Evolutionary conservation across 2,113 vertebrate species (phyloP), one percentile per base, ranked within the genome.

Genomic region (Trachemys scripta): DNA sequence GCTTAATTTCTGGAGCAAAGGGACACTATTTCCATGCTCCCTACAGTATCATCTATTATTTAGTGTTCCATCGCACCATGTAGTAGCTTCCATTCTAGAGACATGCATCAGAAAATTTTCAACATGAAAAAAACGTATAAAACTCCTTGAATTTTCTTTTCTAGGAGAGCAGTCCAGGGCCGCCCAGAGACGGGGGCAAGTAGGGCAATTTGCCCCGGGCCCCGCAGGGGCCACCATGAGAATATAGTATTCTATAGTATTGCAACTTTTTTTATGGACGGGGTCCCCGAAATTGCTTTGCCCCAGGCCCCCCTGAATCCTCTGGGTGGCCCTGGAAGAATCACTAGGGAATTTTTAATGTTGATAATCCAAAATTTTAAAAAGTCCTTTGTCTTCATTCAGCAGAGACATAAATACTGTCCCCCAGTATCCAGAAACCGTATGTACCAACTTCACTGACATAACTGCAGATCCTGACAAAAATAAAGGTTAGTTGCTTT

Each of bases 381-480:
- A 87, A 56, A 13, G 45, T 75, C 65, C 88, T 94, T 93, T 93
- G 69, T 84, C 57, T 93, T 93, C 47, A 79, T 96, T 95, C 93
- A 95, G 82, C 96, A 98, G 98, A 88, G 98, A 98, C 5, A 87
- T 95, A 96, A 98, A 94, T 76, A 81, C 54, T 85, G 94, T 98
- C 42, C 87, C 98, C 0, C 97, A 89, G 0, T 98, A 98, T 57
- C 82, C 96, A 84, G 98, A 98, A 85, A 97, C 95, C 31, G 98
- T 99, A 38, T 98, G 98, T 72, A 98, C 99, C 42, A 98, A 92
- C 97, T 99, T 99, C 91, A 98, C 99, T 86, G 98, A 99, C 1
- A 97, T 99, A 59, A 97, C 99, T 90, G 96, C 98, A 83, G 98
- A 98, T 93, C 94, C 98, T 78, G 99, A 99, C 49, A 98, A 99